Conservation (phyloP, 1,140 invertebrate species). For the Drosophila gunungcola region DNA sequence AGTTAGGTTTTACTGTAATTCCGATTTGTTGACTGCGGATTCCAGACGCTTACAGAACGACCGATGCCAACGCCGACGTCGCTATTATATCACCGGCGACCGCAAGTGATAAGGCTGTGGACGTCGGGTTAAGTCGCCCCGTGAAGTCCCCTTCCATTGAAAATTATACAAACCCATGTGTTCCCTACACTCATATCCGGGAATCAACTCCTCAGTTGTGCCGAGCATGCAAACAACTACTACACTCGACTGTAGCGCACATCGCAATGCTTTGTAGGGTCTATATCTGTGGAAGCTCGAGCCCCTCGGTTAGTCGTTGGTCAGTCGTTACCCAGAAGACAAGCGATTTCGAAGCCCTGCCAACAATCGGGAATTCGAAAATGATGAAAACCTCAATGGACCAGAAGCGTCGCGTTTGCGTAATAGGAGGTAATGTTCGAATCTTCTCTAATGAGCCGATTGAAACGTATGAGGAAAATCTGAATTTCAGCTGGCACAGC, state of each 20-base stretch:
- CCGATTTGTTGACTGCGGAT: not conserved
- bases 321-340: constrained; percentile 5
- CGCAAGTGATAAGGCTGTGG: constrained; percentile 15
- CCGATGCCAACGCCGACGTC: constrained; percentile 5
- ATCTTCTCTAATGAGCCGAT: not conserved
- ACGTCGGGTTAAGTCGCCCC: constrained; percentile 7
- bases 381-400: constrained; percentile 52
- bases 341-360: too few relatives aligned
- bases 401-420: constrained; percentile 78
- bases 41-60: constrained; percentile 19
- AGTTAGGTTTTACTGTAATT: constrained; percentile 2
- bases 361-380: not conserved
- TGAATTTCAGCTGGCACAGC: constrained; percentile 88
- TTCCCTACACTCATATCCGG: not conserved
- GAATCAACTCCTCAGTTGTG: constrained; percentile 4
- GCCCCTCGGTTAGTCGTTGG: constrained; percentile 41
- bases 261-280: constrained; percentile 12
- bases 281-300: constrained; percentile 38
- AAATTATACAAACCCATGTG: not conserved
- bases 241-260: constrained; percentile 20
- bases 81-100: constrained; percentile 30
- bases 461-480: not conserved
- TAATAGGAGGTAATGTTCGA: constrained; percentile 87
- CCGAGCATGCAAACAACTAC: not conserved
- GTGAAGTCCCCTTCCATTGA: constrained; percentile 8